Evolutionary conservation across 1,140 invertebrate species (phyloP).

Genomic region (Bombus sylvicola): DNA sequence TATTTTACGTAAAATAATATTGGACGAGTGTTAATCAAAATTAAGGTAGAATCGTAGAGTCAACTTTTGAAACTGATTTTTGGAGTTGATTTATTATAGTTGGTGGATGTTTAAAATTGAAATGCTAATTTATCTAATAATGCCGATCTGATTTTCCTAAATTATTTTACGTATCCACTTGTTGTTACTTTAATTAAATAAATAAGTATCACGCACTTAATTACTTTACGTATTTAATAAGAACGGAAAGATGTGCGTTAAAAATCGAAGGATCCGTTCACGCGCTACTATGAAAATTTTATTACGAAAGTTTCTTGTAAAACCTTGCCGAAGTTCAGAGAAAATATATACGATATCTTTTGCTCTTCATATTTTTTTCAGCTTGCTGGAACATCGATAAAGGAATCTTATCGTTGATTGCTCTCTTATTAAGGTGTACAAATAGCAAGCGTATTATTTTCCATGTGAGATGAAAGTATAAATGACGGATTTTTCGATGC

Average conservation of each 20-base stretch:
- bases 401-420: fast-evolving
- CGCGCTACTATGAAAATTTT: too few relatives aligned
- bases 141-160: background rate
- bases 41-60: background rate
- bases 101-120: too few relatives aligned
- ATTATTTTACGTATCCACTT: background rate
- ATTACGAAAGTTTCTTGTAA: too few relatives aligned
- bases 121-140: background rate
- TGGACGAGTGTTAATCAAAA: background rate
- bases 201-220: too few relatives aligned
- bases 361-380: background rate
- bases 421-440: background rate
- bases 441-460: background rate
- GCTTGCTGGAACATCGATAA: background rate
- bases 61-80: background rate
- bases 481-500: background rate
- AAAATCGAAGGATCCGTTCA: too few relatives aligned
- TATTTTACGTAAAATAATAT: background rate
- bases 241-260: too few relatives aligned
- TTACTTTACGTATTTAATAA: too few relatives aligned
- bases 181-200: too few relatives aligned
- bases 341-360: background rate
- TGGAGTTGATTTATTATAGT: background rate
- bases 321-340: too few relatives aligned
- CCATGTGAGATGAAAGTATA: background rate